A percentile compares a stretch with the other conserved stretches of the same genome.
phyloP scores from a whole-genome alignment of 2,797 vertebrate genomes.

The Spinus pinus region DNA sequence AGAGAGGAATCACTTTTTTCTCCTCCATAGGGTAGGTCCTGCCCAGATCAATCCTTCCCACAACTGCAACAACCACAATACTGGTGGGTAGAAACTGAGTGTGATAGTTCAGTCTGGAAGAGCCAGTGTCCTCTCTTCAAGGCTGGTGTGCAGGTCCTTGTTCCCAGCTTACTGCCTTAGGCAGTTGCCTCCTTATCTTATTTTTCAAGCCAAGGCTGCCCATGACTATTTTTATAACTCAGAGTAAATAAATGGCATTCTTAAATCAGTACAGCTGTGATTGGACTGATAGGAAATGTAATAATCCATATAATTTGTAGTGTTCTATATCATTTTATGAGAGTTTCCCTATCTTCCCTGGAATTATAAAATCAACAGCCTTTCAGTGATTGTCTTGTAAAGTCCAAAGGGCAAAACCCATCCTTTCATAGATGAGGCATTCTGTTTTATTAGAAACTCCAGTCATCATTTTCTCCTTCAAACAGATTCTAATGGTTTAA shows the following conservation, averaged over 20 bases:
- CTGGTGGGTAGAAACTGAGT: background rate
- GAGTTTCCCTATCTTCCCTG: background rate
- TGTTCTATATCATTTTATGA: background rate
- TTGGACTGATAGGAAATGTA: background rate
- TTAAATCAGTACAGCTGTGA: background rate
- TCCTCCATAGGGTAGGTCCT: background rate
- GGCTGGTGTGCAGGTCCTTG: background rate
- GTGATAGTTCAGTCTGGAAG: background rate
- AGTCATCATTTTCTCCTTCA: background rate
- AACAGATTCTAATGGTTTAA: background rate
- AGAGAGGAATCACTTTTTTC: background rate
- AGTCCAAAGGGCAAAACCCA: background rate
- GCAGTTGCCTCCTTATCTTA: background rate
- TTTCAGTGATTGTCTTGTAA: background rate
- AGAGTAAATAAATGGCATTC: background rate
- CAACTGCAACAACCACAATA: background rate
- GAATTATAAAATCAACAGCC: background rate
- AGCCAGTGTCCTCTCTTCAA: background rate
- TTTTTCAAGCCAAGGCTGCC: background rate
- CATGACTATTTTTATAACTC: background rate
- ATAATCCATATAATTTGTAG: background rate
- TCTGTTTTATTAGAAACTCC: background rate
- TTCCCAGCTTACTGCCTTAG: background rate
- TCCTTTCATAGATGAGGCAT: background rate
- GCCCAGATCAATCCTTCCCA: background rate